Evolutionary conservation across 2,888 invertebrate genomes (phyloP).

Genomic region (Apotomis turbidana): DNA sequence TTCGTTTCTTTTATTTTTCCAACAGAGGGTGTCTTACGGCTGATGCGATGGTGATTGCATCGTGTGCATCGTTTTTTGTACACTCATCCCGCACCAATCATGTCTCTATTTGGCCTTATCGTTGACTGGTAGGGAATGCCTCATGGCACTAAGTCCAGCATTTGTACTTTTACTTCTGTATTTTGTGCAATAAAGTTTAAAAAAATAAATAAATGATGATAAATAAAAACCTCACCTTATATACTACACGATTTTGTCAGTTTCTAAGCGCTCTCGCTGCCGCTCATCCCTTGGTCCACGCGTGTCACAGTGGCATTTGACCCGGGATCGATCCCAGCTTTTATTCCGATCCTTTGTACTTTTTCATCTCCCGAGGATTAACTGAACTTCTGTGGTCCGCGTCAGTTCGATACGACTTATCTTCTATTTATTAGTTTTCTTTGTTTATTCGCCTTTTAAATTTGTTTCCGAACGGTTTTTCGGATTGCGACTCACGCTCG

Average conservation of each 20-base stretch:
- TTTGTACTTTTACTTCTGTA: no score
- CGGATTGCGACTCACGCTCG: background rate
- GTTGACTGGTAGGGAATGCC: no score
- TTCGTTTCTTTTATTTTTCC: no score
- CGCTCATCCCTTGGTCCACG: conserved; percentile 7
- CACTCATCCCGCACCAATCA: no score
- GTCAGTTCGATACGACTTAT: conserved; percentile 41
- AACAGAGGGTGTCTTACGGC: no score
- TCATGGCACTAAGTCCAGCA: no score
- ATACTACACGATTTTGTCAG: background rate
- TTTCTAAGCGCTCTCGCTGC: background rate
- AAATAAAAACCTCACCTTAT: no score
- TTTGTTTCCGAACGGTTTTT: conserved; percentile 33
- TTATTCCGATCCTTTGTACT: conserved; percentile 45
- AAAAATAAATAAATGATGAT: no score
- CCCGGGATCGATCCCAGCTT: conserved; percentile 43
- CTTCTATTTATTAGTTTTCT: conserved; percentile 44
- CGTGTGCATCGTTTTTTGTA: no score
- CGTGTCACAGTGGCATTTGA: conserved; percentile 42
- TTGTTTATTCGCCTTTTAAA: conserved; percentile 43
- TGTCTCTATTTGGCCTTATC: no score
- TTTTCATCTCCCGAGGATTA: conserved; percentile 46
- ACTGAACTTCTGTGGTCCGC: conserved; percentile 42
- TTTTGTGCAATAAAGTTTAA: no score
- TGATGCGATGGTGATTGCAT: no score